Base-by-base conservation (phyloP, 2,113 vertebrate genomes). In the Vulpes vulpes region DNA sequence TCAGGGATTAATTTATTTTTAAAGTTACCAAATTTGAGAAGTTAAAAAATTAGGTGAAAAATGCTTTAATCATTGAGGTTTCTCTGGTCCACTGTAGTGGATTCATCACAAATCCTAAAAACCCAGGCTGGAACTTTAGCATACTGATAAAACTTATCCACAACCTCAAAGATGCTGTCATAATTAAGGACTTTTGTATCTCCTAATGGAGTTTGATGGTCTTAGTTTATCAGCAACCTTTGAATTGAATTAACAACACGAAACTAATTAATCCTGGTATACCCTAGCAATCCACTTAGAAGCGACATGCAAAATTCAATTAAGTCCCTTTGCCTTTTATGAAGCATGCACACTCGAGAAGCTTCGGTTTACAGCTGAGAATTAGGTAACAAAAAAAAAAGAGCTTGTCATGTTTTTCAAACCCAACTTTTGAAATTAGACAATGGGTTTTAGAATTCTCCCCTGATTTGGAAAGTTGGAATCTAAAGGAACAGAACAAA, bases 201-300 rank as follows among this genome's bases (percentile, higher is more conserved):
- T 97, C 78, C 95, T 98, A 97, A 98, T 96, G 97, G 97, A 97
- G 85, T 98, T 97, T 97, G 97, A 98, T 98, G 93, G 98, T 98
- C 96, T 98, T 93, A 97, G 98, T 98, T 97, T 98, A 98, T 98
- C 96, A 98, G 96, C 97, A 98, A 98, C 98, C 96, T 98, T 96
- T 98, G 97, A 97, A 98, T 98, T 97, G 97, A 98, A 98, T 98
- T 98, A 98, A 98, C 96, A 97, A 97, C 97, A 97, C 6, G 59
- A 97, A 98, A 96, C 96, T 98, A 98, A 98, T 98, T 97, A 98
- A 98, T 98, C 96, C 94, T 96, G 43, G 97, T 98, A 69, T 98
- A 96, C 95, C 84, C 97, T 83, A 55, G 94, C 98, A 97, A 98
- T 97, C 96, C 96, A 98, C 96, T 98, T 96, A 98, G 96, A 98